These are phyloP conservation scores for Parnassius glacialis DNA, from an alignment of 2,888 invertebrate genomes.

Conservation along the genomic window DNA sequence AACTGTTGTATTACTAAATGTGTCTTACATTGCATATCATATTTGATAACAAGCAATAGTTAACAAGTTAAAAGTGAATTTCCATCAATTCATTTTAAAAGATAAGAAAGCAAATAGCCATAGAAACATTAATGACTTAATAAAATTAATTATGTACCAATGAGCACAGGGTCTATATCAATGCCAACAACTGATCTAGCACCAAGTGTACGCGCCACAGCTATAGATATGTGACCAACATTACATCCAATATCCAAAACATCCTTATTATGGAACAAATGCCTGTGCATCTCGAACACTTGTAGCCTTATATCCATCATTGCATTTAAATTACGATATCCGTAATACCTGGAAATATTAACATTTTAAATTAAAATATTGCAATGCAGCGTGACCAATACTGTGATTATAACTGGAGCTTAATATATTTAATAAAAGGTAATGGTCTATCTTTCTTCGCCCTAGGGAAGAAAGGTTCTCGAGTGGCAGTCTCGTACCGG, in stretches of 20 bases:
- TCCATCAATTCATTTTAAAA: no score
- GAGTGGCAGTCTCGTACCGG: no score
- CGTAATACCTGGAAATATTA: constrained; percentile 88
- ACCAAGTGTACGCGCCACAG: constrained; percentile 91
- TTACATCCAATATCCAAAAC: constrained; percentile 99
- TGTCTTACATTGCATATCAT: no score
- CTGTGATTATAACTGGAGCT: no score
- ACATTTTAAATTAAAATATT: background rate
- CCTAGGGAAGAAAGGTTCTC: no score
- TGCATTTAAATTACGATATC: constrained; percentile 92
- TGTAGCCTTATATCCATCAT: constrained; percentile 91
- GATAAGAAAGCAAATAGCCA: no score
- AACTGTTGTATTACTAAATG: no score
- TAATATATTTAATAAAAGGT: no score
- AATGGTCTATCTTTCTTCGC: no score
- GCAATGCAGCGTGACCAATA: background rate
- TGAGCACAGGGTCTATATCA: constrained; percentile 95
- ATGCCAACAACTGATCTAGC: constrained; percentile 94
- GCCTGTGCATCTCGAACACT: constrained; percentile 88
- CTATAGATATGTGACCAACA: constrained; percentile 96
- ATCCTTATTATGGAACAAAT: constrained; percentile 93
- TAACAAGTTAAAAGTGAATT: no score
- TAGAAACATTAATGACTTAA: background rate
- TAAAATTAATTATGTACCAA: constrained; percentile 66
- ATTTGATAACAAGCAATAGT: no score